Base-by-base conservation (phyloP, 2,888 invertebrate species). In the Tachina fera region DNA sequence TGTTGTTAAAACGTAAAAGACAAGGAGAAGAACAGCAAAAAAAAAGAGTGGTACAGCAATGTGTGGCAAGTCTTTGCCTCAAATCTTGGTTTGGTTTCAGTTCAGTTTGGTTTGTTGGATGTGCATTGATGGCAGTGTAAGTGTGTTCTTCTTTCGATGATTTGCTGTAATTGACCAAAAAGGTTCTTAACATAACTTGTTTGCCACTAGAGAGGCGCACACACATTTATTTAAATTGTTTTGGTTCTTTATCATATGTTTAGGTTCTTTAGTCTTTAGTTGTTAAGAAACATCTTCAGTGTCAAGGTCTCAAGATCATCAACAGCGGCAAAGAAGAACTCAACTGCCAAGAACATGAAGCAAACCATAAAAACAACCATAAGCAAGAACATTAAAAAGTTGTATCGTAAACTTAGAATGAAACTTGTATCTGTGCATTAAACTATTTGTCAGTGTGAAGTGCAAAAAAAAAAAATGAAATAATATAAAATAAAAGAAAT, bases 291-390 rank as follows among this genome's bases (percentile, higher is more conserved):
- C 92, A 90, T 92, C 93, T 91, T 91, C 93, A 93, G 92, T 93
- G 93, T 93, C 93, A 93, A 93, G 93, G 93, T 92, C 92, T 92
- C 90, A 90, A 91, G 90, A 92, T 91, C 91, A 91, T 89, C 83
- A 83, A 22, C 85, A 56, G 75, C 85, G 85, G 83, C 51, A 70
- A 77, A 75, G 60, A 72, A 74, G 13, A 77, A 68, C n/a, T 67
- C n/a, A 79, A 61, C 51, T 4, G 11, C 11, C 67, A 68, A 60
- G 43, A 65, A 60, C 60, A 60, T 47, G 49, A 68, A 72, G 11
- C 56, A 19, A 43, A 6, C n/a, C 47, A 14, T 39, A 71, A 43
- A 47, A 56, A 16, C 31, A 71, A 14, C 58, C 65, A 75, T 53
- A 19, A 83, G 39, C 82, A 71, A 67, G 67, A 83, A 60, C 67